phyloP scores from a whole-genome alignment of 1,140 invertebrate species.

The Luehdorfia chinensis region DNA sequence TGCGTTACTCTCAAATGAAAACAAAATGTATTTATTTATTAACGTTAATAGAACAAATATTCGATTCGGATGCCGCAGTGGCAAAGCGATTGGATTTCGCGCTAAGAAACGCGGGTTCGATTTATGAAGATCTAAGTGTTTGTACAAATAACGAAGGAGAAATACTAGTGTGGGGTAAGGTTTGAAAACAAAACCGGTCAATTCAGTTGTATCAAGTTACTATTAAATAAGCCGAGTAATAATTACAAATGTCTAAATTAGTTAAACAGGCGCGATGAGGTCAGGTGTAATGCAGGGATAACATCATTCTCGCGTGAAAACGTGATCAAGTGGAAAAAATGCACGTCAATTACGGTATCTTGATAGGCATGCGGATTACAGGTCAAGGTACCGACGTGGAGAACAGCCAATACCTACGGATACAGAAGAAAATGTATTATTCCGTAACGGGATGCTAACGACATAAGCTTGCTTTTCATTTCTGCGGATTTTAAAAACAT shows the following conservation, averaged over 20 bases:
- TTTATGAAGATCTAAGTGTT: too few species aligned
- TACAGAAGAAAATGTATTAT: not conserved
- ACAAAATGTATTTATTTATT: too few species aligned
- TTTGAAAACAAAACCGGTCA: too few species aligned
- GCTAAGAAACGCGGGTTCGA: too few species aligned
- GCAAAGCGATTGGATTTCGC: too few species aligned
- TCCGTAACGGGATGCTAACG: not conserved
- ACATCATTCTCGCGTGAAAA: not conserved
- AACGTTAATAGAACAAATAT: too few species aligned
- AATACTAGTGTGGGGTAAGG: too few species aligned
- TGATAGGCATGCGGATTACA: slow-evolving; percentile 2
- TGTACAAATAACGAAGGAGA: too few species aligned
- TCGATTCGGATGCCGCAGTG: too few species aligned
- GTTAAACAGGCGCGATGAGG: not conserved
- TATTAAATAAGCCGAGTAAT: slow-evolving; percentile 7
- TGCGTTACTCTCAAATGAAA: too few species aligned
- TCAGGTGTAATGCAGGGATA: not conserved
- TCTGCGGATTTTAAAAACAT: too few species aligned
- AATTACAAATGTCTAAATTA: slow-evolving; percentile 2
- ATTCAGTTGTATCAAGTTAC: slow-evolving; percentile 5
- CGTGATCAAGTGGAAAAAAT: slow-evolving; percentile 7
- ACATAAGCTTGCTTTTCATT: not conserved
- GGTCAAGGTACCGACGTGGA: not conserved
- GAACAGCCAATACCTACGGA: slow-evolving; percentile 6
- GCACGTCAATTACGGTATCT: slow-evolving; percentile 6